Evolutionary conservation across 2,113 vertebrate genomes (phyloP).

Genomic region (Rutilus rutilus): DNA sequence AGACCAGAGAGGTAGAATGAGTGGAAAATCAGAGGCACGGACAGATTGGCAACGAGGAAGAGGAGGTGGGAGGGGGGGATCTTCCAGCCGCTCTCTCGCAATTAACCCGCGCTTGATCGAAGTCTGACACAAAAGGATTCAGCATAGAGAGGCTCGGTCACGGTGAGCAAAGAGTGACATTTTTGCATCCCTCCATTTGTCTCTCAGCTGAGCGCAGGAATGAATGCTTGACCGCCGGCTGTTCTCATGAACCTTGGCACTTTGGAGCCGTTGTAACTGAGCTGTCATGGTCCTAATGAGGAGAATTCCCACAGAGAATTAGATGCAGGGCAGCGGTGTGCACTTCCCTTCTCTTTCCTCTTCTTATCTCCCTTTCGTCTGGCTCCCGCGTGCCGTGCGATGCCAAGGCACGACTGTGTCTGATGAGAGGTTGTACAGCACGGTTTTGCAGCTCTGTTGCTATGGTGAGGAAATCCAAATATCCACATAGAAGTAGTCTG

Average conservation of each 20-base stretch:
- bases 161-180: constrained; percentile 64
- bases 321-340: constrained; percentile 62
- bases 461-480: constrained; percentile 65
- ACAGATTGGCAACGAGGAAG: constrained; percentile 67
- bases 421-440: constrained; percentile 60
- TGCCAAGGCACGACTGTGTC: constrained; percentile 60
- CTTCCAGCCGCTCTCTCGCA: constrained; percentile 53
- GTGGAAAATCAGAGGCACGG: constrained; percentile 51
- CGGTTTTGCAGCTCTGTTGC: constrained; percentile 64
- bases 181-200: constrained; percentile 69
- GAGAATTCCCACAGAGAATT: constrained; percentile 66
- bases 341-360: constrained; percentile 54
- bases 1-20: constrained; percentile 33
- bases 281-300: constrained; percentile 57
- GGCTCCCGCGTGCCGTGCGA: constrained; percentile 58
- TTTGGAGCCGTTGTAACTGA: constrained; percentile 33
- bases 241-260: constrained; percentile 38
- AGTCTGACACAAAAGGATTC: constrained; percentile 71
- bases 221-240: constrained; percentile 47
- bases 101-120: constrained; percentile 65
- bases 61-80: constrained; percentile 58
- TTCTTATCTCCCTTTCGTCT: constrained; percentile 14
- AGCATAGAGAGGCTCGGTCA: constrained; percentile 66
- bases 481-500: constrained; percentile 65
- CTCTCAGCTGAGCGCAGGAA: constrained; percentile 58